Percentiles rank a stretch among this genome's conserved stretches.
Conservation (phyloP, 2,113 vertebrate genomes). For the Benitochromis conjunctus region DNA sequence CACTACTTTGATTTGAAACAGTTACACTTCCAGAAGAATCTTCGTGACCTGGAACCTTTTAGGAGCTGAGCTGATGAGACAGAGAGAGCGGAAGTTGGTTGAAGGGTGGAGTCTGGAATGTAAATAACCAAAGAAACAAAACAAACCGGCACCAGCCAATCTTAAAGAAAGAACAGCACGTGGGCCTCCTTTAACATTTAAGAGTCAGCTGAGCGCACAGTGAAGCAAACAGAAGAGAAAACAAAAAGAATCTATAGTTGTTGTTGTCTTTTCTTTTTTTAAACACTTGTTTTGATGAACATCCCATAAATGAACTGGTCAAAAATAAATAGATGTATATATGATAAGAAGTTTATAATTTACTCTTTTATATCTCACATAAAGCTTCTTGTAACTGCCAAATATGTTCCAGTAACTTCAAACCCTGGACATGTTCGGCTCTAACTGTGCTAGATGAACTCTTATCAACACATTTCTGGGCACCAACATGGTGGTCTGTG, state of each 20-base stretch:
- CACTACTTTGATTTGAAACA: background rate
- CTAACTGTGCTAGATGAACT: slow-evolving; percentile 63
- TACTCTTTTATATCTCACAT: slow-evolving; percentile 79
- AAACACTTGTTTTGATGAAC: slow-evolving; percentile 63
- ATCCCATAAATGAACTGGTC: slow-evolving; percentile 76
- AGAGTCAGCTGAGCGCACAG: slow-evolving; percentile 62
- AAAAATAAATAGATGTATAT: slow-evolving; percentile 93
- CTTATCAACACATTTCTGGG: slow-evolving; percentile 47
- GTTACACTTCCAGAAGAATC: background rate
- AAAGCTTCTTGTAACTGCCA: slow-evolving; percentile 76
- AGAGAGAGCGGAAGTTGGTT: background rate
- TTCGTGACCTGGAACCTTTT: background rate
- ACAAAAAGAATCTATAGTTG: slow-evolving; percentile 34
- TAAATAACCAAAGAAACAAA: slow-evolving; percentile 30
- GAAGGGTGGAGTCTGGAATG: slow-evolving; percentile 71
- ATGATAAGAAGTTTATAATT: slow-evolving; percentile 86
- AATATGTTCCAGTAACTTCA: slow-evolving; percentile 51
- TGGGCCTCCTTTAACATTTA: background rate
- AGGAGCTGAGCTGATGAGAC: background rate
- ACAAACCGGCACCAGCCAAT: background rate
- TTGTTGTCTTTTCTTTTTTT: slow-evolving; percentile 36
- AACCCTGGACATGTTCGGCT: slow-evolving; percentile 55
- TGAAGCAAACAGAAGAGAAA: slow-evolving; percentile 45
- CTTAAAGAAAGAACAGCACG: background rate
- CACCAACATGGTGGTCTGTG: slow-evolving; percentile 46